Percentiles rank a stretch among this genome's conserved stretches.
Evolutionary conservation across 2,888 invertebrate species (phyloP).

Genomic region (Ophonus ardosiacus): DNA sequence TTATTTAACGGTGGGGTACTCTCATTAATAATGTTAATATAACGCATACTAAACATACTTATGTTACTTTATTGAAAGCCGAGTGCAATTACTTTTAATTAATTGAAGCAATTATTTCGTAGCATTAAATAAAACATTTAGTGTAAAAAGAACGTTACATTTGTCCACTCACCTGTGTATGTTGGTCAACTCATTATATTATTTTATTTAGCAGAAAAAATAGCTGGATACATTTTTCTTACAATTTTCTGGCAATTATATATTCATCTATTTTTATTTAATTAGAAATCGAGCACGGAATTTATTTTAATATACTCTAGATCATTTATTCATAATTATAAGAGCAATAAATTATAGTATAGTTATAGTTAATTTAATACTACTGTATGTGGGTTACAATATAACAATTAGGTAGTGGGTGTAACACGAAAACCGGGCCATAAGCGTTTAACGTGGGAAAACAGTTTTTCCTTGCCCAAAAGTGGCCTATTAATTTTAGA

Average conservation of each 20-base stretch:
- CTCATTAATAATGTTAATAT: slow-evolving; percentile 50
- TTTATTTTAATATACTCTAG: not conserved
- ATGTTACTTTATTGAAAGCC: slow-evolving; percentile 53
- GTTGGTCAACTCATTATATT: slow-evolving; percentile 47
- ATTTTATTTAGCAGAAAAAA: slow-evolving; percentile 51
- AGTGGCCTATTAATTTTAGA: too few species aligned
- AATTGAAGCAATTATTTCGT: slow-evolving; percentile 59
- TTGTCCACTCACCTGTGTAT: slow-evolving; percentile 56
- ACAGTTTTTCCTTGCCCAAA: too few species aligned
- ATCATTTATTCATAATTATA: slow-evolving; percentile 6
- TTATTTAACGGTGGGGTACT: slow-evolving; percentile 50
- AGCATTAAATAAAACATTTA: slow-evolving; percentile 55
- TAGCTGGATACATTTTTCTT: slow-evolving; percentile 25
- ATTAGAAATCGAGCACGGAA: not conserved
- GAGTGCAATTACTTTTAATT: slow-evolving; percentile 60
- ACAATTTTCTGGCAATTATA: slow-evolving; percentile 34
- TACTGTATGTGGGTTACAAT: too few species aligned
- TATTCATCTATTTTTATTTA: slow-evolving; percentile 41
- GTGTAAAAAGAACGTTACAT: slow-evolving; percentile 47
- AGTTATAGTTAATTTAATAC: too few species aligned
- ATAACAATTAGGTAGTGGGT: too few species aligned
- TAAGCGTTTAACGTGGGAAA: too few species aligned
- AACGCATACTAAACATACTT: slow-evolving; percentile 56
- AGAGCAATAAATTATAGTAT: too few species aligned
- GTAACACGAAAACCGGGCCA: too few species aligned